phyloP scores from a whole-genome alignment of 1,140 invertebrate genomes.

The Orius insidiosus region DNA sequence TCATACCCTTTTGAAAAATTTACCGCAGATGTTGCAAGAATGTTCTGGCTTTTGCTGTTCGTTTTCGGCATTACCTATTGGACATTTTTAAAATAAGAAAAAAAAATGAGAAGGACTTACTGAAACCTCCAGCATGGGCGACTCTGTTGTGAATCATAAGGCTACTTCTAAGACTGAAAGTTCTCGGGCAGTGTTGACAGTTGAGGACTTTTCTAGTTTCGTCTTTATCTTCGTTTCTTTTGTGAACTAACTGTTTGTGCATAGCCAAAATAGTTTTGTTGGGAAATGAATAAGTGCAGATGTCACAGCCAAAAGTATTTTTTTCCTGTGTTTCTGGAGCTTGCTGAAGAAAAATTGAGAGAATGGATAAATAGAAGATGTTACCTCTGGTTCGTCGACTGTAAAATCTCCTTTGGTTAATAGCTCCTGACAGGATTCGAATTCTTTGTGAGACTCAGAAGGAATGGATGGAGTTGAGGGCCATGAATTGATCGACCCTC shows the following conservation, averaged over 20 bases:
- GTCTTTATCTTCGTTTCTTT: conserved; percentile 6
- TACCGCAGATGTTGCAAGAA: conserved; percentile 28
- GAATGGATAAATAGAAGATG: not conserved
- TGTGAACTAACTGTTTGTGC: conserved; percentile 56
- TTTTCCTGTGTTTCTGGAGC: not conserved
- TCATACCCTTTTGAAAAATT: conserved; percentile 33
- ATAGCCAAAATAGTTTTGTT: conserved; percentile 48
- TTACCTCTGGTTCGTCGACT: conserved; percentile 12
- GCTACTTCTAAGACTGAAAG: conserved; percentile 63
- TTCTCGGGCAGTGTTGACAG: conserved; percentile 59
- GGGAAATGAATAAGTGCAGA: conserved; percentile 48
- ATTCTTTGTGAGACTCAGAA: not conserved
- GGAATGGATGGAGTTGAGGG: not conserved
- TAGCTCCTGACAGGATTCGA: conserved; percentile 13
- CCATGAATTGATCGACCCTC: conserved; percentile 2
- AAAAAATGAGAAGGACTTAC: not conserved
- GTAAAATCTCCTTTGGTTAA: conserved; percentile 14
- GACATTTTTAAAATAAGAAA: conserved; percentile 6
- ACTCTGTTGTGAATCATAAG: conserved; percentile 65
- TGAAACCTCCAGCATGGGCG: conserved; percentile 40
- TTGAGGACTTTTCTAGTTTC: conserved; percentile 29
- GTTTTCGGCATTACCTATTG: conserved; percentile 5
- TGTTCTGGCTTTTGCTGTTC: conserved; percentile 24
- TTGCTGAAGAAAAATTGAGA: not conserved
- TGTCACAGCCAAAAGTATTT: conserved; percentile 4